These are phyloP conservation scores for Galeruca laticollis DNA, from an alignment of 2,888 invertebrate species.

Conservation along the genomic window DNA sequence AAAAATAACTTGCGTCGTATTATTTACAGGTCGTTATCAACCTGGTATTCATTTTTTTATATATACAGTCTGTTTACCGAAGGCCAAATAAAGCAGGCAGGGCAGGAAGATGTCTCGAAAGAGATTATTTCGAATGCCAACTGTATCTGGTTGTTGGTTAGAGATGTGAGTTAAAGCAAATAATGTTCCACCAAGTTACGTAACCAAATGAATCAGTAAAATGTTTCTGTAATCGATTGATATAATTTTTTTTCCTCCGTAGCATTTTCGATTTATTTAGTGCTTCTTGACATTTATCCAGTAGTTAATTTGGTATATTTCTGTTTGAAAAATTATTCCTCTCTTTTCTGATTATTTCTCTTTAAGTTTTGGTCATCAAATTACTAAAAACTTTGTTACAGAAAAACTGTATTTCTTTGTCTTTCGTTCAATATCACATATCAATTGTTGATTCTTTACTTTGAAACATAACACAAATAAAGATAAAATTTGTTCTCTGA, in stretches of 20 bases:
- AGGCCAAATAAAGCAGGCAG: conserved; percentile 20
- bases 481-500: not conserved
- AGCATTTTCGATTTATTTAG: too few species aligned
- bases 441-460: not conserved
- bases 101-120: conserved; percentile 29
- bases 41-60: conserved; percentile 14
- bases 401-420: too few species aligned
- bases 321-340: too few species aligned
- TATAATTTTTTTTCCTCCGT: too few species aligned
- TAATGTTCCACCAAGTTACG: not conserved
- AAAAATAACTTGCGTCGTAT: not conserved
- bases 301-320: too few species aligned
- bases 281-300: too few species aligned
- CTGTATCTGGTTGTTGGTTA: conserved; percentile 10
- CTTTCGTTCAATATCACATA: too few species aligned
- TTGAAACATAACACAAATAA: not conserved
- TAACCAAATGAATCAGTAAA: not conserved
- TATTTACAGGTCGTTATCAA: conserved; percentile 7
- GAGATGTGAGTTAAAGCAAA: not conserved
- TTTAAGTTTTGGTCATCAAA: too few species aligned
- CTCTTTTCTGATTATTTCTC: too few species aligned
- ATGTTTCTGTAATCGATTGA: too few species aligned
- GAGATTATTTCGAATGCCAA: conserved; percentile 28
- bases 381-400: too few species aligned
- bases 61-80: conserved; percentile 21